Evolutionary conservation across 2,888 invertebrate genomes (phyloP), one percentile per base, ranked within the genome.

Genomic region (Eretmocerus hayati): DNA sequence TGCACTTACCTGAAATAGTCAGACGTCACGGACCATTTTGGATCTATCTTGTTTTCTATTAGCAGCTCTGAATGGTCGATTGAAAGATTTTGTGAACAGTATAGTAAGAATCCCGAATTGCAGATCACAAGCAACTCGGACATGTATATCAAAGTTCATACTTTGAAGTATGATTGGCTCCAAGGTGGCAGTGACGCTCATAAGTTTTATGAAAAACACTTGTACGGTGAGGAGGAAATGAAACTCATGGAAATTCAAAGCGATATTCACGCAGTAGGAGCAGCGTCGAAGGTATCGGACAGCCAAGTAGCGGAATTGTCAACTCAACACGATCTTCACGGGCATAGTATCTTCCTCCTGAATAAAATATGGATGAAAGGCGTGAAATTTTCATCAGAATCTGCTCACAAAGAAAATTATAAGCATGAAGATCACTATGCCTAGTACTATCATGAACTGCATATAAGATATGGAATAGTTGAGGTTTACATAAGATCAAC

Each of bases 1-100:
- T 19, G 5, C 41, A 39, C n/a, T n/a, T n/a, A n/a, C n/a, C n/a
- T n/a, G n/a, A n/a, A n/a, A n/a, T n/a, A n/a, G n/a, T n/a, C n/a
- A 2, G 31, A 11, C 32, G 22, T 5, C 35, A 16, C 11, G 31
- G 45, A 8, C 45, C 45, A 13, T 19, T 22, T 5, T 32, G 26
- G 32, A 22, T 23, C 19, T 22, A 4, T 41, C 31, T 2, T 46
- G 40, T 35, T 31, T 46, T n/a, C 19, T n/a, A 31, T 21, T 39
- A 5, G 21, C 20, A n/a, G 22, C 13, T 20, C 22, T n/a, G n/a
- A n/a, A n/a, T n/a, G n/a, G n/a, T n/a, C n/a, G n/a, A n/a, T n/a
- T n/a, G n/a, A n/a, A n/a, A n/a, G n/a, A n/a, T n/a, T n/a, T n/a
- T n/a, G n/a, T n/a, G n/a, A n/a, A n/a, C n/a, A n/a, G n/a, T n/a